Evolutionary conservation across 1,140 invertebrate genomes (phyloP).

Genomic region (Andricus grossulariae): DNA sequence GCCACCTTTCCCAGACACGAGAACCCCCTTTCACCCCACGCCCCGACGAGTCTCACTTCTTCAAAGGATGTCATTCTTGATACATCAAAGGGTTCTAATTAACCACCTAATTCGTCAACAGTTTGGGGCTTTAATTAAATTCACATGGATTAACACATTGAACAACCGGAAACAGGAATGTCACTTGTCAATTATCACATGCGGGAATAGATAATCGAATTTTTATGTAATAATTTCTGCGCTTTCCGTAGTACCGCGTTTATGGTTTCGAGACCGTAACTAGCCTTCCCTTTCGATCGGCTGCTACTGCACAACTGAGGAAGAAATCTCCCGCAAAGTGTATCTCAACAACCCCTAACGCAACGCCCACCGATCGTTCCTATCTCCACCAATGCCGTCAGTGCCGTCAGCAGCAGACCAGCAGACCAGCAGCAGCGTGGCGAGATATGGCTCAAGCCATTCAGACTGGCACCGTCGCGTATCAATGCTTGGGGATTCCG

Average conservation of each 20-base stretch:
- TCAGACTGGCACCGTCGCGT: conserved; percentile 25
- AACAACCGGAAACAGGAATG: conserved; percentile 45
- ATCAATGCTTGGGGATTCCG: conserved; percentile 33
- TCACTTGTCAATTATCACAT: conserved; percentile 50
- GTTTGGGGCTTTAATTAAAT: too few relatives aligned
- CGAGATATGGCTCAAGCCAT: conserved; percentile 36
- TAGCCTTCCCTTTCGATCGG: conserved; percentile 57
- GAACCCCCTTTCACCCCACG: conserved; percentile 10
- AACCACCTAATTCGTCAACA: background rate
- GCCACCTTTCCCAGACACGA: background rate
- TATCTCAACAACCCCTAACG: conserved; percentile 65
- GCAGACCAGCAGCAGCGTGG: conserved; percentile 45
- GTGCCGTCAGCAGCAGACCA: conserved; percentile 47
- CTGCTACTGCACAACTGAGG: conserved; percentile 70
- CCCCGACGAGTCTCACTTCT: background rate
- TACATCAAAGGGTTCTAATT: conserved; percentile 17
- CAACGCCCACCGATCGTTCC: conserved; percentile 69
- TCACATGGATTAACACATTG: too few relatives aligned
- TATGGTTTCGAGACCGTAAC: conserved; percentile 43
- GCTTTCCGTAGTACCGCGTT: conserved; percentile 43
- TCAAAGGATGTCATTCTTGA: conserved; percentile 14
- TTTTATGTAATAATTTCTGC: conserved; percentile 12
- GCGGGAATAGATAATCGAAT: conserved; percentile 49
- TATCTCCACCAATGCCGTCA: conserved; percentile 60
- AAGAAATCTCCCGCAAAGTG: conserved; percentile 68